phyloP scores from a whole-genome alignment of 2,888 invertebrate genomes.

The Apeira syringaria region DNA sequence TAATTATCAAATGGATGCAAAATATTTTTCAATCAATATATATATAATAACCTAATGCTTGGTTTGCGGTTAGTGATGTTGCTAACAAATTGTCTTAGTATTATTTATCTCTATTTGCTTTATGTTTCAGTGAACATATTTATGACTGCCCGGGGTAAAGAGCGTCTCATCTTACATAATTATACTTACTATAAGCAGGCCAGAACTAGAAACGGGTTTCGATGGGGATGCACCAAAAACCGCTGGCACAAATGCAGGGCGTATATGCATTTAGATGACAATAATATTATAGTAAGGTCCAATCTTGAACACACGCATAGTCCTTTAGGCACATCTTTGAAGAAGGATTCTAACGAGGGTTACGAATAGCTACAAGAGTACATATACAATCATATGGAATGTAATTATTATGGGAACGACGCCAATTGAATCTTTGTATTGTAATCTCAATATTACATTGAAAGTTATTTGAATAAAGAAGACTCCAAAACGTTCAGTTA shows the following conservation, averaged over 20 bases:
- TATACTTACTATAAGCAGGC: slow-evolving; percentile 77
- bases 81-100: too few species aligned
- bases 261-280: slow-evolving; percentile 68
- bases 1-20: too few species aligned
- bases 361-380: slow-evolving; percentile 20
- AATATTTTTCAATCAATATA: too few species aligned
- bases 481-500: too few species aligned
- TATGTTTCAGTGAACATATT: slow-evolving; percentile 76
- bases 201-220: slow-evolving; percentile 63
- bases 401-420: slow-evolving; percentile 8
- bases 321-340: slow-evolving; percentile 38
- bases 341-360: slow-evolving; percentile 4
- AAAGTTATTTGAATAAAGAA: neutral
- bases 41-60: too few species aligned
- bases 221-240: slow-evolving; percentile 79
- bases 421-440: slow-evolving; percentile 1
- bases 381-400: slow-evolving; percentile 22
- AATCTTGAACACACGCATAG: slow-evolving; percentile 73
- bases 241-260: slow-evolving; percentile 75
- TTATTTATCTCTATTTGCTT: neutral
- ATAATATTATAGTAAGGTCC: slow-evolving; percentile 70
- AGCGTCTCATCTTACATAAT: slow-evolving; percentile 64
- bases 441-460: neutral
- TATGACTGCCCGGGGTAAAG: slow-evolving; percentile 74
- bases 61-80: too few species aligned